A percentile compares a stretch with the other conserved stretches of the same genome.
Evolutionary conservation across 2,888 invertebrate species (phyloP).

Genomic region (Epinotia demarniana): DNA sequence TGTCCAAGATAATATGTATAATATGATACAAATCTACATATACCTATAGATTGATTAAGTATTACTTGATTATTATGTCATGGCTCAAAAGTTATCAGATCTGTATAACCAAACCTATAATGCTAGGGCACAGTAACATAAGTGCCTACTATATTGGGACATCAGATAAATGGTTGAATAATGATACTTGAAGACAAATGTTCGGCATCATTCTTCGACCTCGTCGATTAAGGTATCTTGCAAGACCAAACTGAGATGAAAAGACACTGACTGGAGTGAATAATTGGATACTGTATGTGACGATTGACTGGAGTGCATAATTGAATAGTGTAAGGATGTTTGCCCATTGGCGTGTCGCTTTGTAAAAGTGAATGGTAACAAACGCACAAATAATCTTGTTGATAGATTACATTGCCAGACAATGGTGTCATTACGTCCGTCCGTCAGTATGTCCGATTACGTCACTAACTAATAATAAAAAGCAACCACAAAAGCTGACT

Average conservation of each 20-base stretch:
- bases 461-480: too few species aligned
- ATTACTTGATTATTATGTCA: background rate
- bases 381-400: background rate
- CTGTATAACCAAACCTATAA: background rate
- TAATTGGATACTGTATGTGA: background rate
- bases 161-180: background rate
- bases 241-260: background rate
- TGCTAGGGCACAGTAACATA: background rate
- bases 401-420: background rate
- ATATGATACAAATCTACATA: background rate
- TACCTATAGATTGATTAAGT: background rate
- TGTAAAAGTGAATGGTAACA: background rate
- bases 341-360: background rate
- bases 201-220: background rate
- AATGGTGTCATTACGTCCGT: too few species aligned
- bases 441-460: too few species aligned
- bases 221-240: background rate
- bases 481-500: too few species aligned
- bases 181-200: background rate
- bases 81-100: background rate
- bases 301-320: too few species aligned
- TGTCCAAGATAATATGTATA: too few species aligned
- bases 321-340: background rate
- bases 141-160: background rate
- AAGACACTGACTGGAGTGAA: background rate